phyloP scores from a whole-genome alignment of 2,113 vertebrate genomes.

The Pedionomus torquatus region DNA sequence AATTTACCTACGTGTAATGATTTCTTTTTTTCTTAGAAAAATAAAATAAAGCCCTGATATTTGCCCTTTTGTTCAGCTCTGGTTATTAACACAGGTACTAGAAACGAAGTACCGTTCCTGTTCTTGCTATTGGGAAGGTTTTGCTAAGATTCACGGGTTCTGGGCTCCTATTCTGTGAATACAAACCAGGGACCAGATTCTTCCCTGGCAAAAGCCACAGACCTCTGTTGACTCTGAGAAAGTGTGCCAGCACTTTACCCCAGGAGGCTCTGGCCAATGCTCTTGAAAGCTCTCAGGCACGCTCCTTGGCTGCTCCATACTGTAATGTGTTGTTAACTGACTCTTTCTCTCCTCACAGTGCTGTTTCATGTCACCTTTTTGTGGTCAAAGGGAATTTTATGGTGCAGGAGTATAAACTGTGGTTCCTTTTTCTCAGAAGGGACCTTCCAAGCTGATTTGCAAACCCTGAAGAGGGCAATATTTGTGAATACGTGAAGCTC shows the following conservation, averaged over 20 bases:
- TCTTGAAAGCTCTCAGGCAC: neutral
- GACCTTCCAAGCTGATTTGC: neutral
- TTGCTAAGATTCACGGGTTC: slow-evolving; percentile 5
- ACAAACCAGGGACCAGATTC: neutral
- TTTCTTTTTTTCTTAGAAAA: neutral
- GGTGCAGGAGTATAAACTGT: neutral
- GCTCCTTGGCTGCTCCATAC: neutral
- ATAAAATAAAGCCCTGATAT: neutral
- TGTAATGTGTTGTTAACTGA: neutral
- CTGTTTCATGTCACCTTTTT: slow-evolving; percentile 43
- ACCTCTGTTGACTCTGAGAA: neutral
- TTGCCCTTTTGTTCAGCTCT: neutral
- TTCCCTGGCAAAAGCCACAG: neutral
- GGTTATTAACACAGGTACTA: neutral
- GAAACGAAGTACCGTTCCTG: neutral
- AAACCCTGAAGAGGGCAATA: neutral
- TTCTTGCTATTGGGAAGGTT: neutral
- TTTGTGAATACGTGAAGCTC: neutral
- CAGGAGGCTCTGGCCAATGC: neutral
- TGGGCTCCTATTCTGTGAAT: neutral
- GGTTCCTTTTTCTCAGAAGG: neutral
- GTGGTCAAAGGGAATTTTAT: neutral
- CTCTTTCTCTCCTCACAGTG: neutral
- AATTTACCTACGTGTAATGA: neutral
- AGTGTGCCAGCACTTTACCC: neutral